Evolutionary conservation across 2,113 vertebrate species (phyloP).

Genomic region (Cinclus cinclus): DNA sequence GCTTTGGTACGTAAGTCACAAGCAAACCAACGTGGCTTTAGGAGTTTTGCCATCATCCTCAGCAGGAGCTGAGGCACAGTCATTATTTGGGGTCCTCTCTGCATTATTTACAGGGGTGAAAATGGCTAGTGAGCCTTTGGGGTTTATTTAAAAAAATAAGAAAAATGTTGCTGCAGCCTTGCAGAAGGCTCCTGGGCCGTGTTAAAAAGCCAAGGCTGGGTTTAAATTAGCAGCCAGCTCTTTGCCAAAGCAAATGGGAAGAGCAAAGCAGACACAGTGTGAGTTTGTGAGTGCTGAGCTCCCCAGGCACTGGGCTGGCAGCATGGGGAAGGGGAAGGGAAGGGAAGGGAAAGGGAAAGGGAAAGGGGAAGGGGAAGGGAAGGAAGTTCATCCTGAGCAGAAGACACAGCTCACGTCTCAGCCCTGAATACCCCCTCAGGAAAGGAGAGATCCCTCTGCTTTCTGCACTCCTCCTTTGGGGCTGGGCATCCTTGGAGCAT

Average conservation of each 20-base stretch:
- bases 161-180: background rate
- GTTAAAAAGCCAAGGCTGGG: background rate
- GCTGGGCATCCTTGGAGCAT: background rate
- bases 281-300: background rate
- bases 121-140: background rate
- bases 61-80: background rate
- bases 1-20: background rate
- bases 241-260: background rate
- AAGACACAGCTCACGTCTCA: background rate
- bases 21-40: background rate
- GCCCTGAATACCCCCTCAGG: background rate
- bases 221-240: constrained; percentile 4
- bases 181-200: background rate
- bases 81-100: background rate
- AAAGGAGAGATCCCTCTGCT: background rate
- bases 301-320: background rate
- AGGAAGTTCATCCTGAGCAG: background rate
- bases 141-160: background rate
- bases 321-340: background rate
- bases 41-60: background rate
- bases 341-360: too few species aligned
- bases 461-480: background rate
- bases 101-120: background rate
- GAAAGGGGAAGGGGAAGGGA: too few species aligned
- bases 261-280: background rate